These are phyloP conservation scores for Tragelaphus scriptus DNA, from an alignment of 2,113 vertebrate genomes.

Conservation along the genomic window DNA sequence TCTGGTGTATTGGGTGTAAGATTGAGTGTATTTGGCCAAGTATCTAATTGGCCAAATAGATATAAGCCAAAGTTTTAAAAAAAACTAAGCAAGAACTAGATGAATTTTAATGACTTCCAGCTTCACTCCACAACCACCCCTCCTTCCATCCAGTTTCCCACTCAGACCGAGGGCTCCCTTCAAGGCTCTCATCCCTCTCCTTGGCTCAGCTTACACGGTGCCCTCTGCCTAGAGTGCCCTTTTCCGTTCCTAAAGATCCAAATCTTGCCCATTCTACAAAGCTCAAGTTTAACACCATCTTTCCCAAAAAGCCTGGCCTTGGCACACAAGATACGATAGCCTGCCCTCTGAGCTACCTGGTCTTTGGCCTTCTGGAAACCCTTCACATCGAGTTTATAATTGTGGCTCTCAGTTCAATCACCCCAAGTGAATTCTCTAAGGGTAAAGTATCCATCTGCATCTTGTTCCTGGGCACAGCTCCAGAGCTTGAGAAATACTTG, in stretches of 20 bases:
- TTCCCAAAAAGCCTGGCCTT: background rate
- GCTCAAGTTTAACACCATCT: background rate
- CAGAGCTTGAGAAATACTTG: background rate
- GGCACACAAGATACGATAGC: background rate
- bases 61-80: background rate
- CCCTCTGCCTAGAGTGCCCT: background rate
- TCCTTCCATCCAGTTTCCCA: background rate
- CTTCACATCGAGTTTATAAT: background rate
- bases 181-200: background rate
- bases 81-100: background rate
- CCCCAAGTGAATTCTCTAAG: background rate
- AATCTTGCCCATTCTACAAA: background rate
- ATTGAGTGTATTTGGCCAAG: too few relatives aligned
- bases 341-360: background rate
- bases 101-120: background rate
- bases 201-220: accelerated
- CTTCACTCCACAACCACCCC: background rate
- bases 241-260: background rate
- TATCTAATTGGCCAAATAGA: background rate
- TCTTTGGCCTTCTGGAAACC: background rate
- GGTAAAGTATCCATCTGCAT: background rate
- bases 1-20: background rate
- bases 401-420: background rate
- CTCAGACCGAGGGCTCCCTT: background rate
- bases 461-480: background rate